Evolutionary conservation across 2,797 vertebrate species (phyloP).

Genomic region (Halcyon badia): DNA sequence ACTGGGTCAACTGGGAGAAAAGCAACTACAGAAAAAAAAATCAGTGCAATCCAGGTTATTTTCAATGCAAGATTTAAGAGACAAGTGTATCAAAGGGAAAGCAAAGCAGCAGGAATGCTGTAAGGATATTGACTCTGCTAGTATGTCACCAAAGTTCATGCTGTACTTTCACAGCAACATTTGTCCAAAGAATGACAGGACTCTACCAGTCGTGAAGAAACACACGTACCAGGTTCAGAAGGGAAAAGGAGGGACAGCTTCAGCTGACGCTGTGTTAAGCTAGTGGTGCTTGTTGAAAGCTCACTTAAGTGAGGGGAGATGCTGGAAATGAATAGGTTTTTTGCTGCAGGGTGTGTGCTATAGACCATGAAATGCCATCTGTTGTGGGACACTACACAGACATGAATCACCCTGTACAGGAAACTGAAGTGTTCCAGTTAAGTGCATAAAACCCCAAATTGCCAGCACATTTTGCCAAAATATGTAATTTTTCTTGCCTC

Average conservation of each 20-base stretch:
- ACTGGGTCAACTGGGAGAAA: constrained; percentile 20
- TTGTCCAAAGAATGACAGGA: background rate
- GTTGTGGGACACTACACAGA: background rate
- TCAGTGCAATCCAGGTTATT: accelerated
- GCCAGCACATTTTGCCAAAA: background rate
- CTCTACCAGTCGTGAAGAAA: background rate
- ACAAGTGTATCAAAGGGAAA: background rate
- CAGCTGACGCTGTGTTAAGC: background rate
- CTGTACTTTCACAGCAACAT: background rate
- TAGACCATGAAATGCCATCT: background rate
- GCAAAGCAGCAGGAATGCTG: background rate
- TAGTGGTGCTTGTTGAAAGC: background rate
- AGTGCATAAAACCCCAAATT: background rate
- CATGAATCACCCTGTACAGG: background rate
- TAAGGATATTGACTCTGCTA: background rate
- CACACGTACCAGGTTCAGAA: background rate
- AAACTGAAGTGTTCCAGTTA: background rate
- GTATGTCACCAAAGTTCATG: background rate
- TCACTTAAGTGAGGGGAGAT: background rate
- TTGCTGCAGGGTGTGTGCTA: background rate
- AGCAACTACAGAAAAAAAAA: background rate
- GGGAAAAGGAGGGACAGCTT: background rate
- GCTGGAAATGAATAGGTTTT: background rate
- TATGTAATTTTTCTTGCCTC: background rate
- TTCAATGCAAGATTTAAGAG: background rate